Conservation (phyloP, 2,888 invertebrate species). For the Norana najaformis region DNA sequence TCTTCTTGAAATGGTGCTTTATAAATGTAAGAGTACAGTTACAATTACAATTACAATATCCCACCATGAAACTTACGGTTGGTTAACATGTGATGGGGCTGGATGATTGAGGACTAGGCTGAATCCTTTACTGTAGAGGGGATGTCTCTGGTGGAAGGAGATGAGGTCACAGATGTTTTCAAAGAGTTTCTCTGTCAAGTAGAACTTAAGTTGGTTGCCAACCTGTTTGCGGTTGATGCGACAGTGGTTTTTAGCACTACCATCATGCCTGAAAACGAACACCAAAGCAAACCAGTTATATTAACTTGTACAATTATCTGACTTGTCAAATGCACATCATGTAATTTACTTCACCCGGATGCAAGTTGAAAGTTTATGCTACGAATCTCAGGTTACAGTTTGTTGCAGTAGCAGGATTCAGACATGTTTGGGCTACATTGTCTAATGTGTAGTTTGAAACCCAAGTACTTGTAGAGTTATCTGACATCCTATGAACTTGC, state of each 20-base stretch:
- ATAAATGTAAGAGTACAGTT: no score
- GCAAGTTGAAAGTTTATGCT: no score
- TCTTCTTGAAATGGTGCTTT: no score
- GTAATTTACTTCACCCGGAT: no score
- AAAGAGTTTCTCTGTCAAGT: slow-evolving; percentile 84
- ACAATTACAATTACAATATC: no score
- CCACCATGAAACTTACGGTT: slow-evolving; percentile 69
- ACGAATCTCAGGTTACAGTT: no score
- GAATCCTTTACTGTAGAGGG: slow-evolving; percentile 85
- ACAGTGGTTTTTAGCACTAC: slow-evolving; percentile 73
- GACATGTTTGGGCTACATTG: no score
- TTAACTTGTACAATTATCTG: background rate
- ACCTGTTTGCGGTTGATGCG: slow-evolving; percentile 83
- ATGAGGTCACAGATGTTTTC: slow-evolving; percentile 90
- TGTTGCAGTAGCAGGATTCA: no score
- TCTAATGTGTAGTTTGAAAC: no score
- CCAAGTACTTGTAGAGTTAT: no score
- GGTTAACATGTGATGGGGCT: slow-evolving; percentile 89
- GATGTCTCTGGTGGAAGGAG: slow-evolving; percentile 83
- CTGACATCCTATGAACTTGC: no score
- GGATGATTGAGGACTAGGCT: slow-evolving; percentile 84
- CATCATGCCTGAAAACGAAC: slow-evolving; percentile 23
- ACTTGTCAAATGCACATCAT: no score
- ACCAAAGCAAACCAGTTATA: background rate
- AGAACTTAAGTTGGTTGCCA: slow-evolving; percentile 84